A percentile compares a stretch with the other conserved stretches of the same genome.
Conservation (phyloP, 37 sponge, comb jelly and placozoan species). For the Crambe crambe region DNA sequence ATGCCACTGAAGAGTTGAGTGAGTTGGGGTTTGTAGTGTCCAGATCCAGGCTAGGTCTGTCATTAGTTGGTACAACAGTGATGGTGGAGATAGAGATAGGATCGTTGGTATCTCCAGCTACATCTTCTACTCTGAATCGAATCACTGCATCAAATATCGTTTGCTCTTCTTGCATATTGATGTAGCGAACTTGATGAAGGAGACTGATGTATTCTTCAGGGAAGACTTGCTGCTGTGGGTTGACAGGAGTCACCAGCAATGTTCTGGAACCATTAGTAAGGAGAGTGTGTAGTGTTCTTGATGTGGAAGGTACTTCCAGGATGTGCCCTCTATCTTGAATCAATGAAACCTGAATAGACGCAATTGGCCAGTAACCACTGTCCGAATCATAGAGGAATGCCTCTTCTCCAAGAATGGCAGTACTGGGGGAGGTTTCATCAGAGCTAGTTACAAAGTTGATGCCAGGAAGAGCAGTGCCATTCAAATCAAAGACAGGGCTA, state of each 20-base stretch:
- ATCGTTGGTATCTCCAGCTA: background rate
- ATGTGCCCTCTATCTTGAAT: background rate
- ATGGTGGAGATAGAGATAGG: conserved; percentile 47
- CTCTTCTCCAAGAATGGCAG: conserved; percentile 31
- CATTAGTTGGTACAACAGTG: conserved; percentile 54
- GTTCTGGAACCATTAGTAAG: background rate
- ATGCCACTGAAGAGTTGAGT: conserved; percentile 11
- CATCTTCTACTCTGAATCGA: conserved; percentile 52
- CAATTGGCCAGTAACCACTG: conserved; percentile 58
- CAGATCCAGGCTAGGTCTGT: conserved; percentile 61
- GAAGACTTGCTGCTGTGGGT: conserved; percentile 1
- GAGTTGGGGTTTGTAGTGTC: conserved; percentile 16
- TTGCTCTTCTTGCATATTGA: conserved; percentile 34
- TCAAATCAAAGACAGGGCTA: conserved; percentile 61
- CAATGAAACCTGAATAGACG: conserved; percentile 27
- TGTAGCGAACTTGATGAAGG: conserved; percentile 42
- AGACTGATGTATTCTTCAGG: conserved; percentile 33
- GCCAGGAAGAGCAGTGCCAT: conserved; percentile 43
- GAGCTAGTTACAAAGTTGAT: conserved; percentile 40
- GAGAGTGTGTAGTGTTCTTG: background rate
- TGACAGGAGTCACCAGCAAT: background rate
- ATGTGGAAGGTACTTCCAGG: background rate
- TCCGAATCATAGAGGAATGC: conserved; percentile 74
- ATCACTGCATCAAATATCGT: conserved; percentile 7
- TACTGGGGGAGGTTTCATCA: conserved; percentile 41